Base-by-base conservation (phyloP, 2,113 vertebrate genomes). In the Cebus imitator region DNA sequence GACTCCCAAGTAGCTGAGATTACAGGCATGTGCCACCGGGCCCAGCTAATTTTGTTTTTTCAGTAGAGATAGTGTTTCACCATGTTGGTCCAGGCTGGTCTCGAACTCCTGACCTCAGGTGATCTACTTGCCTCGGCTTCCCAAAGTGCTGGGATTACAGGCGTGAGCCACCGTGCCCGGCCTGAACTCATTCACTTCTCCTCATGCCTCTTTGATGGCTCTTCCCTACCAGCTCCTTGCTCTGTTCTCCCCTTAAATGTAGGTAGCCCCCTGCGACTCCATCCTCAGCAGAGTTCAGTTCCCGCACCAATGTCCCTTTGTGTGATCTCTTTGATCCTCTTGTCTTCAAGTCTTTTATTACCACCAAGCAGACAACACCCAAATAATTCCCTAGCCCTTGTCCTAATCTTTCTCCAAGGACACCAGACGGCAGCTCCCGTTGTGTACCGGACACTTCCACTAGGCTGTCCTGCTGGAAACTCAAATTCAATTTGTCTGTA, bases 401-500 rank as follows among this genome's bases (percentile, higher is more conserved):
- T 87, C 57, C 68, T 17, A 58, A 37, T 80, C 90, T 78, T 81
- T 64, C 91, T 90, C 92, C 95, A 92, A 95, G 94, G 90, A 96
- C 20, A 0, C 58, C 2, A 0, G 55, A 30, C 2, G 0, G 50
- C 43, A 4, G 45, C 21, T 81, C 78, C 48, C 91, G 14, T 35
- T n/a, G 68, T 17, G 72, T 48, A n/a, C 90, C 1, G 48, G 93
- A 83, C 87, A 45, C 79, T 93, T 92, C 75, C 25, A 79, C 78
- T 55, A 94, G 73, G 50, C 23, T 89, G 7, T 88, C 94, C 78
- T 94, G 72, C 87, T 64, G 84, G 80, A 95, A 96, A 10, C 81
- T 95, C 96, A 90, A 79, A 98, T 97, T 92, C 80, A 87, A 93
- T 98, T 96, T 97, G 95, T 97, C 95, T 66, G 0, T 81, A 92